Evolutionary conservation across 2,113 vertebrate species (phyloP).

Genomic region (Mola mola): DNA sequence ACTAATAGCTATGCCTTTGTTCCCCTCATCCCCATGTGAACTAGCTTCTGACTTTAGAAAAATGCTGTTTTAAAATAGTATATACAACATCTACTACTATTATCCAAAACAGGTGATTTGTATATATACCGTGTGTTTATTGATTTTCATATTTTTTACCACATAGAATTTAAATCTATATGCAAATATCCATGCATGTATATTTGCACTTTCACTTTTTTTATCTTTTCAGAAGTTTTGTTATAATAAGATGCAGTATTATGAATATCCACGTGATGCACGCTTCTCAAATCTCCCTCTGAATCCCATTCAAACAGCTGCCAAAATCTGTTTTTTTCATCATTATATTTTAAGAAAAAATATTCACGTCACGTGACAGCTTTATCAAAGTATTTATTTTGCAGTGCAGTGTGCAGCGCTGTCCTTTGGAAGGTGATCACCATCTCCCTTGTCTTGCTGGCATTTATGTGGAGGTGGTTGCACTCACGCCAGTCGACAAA

Average conservation of each 20-base stretch:
- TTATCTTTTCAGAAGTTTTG: conserved; percentile 8
- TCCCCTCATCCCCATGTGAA: background rate
- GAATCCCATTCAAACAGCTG: conserved; percentile 25
- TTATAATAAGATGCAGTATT: conserved; percentile 10
- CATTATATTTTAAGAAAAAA: conserved; percentile 38
- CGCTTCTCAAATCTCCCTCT: conserved; percentile 15
- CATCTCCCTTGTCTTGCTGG: no score
- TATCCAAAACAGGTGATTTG: no score
- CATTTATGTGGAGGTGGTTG: no score
- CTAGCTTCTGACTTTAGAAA: background rate
- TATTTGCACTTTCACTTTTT: conserved; percentile 14
- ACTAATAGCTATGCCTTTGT: no score
- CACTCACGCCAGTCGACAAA: no score
- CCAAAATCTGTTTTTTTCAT: conserved; percentile 13
- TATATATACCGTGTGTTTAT: no score
- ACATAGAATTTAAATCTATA: no score
- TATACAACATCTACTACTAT: no score
- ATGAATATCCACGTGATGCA: conserved; percentile 26
- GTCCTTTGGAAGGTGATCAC: no score
- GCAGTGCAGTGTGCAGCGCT: no score
- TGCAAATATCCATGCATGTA: conserved; percentile 1
- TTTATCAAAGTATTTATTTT: conserved; percentile 33
- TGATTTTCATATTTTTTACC: no score
- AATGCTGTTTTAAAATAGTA: background rate
- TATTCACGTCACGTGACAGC: conserved; percentile 20